A percentile compares a stretch with the other conserved stretches of the same genome.
phyloP scores from a whole-genome alignment of 2,113 vertebrate genomes.

The Microtus pennsylvanicus region DNA sequence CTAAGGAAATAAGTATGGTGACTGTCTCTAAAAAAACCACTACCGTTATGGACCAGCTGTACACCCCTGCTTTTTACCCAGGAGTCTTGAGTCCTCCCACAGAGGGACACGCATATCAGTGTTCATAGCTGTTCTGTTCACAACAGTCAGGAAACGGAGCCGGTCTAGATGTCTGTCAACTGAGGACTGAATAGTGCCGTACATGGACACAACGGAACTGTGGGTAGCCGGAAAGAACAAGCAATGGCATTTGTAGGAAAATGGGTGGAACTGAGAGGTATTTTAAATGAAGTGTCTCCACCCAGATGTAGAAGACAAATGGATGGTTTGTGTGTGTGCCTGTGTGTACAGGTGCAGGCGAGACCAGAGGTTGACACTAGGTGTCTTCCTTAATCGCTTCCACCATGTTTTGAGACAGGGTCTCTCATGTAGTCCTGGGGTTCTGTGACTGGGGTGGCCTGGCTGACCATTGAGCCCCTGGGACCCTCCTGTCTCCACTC shows the following conservation, averaged over 20 bases:
- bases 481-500: neutral
- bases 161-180: neutral
- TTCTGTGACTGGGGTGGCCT: neutral
- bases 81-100: neutral
- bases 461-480: neutral
- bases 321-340: neutral
- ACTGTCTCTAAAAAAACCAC: neutral
- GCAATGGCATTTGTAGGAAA: neutral
- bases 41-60: neutral
- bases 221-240: neutral
- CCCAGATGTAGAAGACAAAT: neutral
- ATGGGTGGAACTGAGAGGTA: neutral
- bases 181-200: neutral
- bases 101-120: neutral
- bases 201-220: neutral
- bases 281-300: neutral
- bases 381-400: neutral
- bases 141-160: neutral
- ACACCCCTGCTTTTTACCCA: too few relatives aligned
- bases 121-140: too few relatives aligned
- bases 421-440: neutral
- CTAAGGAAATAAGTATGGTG: neutral
- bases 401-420: neutral
- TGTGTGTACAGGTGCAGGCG: too few relatives aligned
- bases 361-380: neutral